Base-by-base conservation (phyloP, 35 echinoderm and acorn worm genomes). In the Anneissia japonica region DNA sequence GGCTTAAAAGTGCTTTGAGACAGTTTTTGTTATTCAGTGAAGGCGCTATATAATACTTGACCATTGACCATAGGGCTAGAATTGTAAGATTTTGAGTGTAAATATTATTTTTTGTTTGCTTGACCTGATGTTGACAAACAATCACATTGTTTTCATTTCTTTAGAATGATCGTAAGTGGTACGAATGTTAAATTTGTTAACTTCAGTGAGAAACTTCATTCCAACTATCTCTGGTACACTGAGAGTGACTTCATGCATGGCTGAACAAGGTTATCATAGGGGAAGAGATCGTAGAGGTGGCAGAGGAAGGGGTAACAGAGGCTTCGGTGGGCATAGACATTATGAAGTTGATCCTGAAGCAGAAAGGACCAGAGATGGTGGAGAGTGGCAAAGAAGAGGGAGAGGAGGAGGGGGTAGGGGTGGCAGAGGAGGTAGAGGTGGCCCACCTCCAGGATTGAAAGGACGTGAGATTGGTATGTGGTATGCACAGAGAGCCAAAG, bases 391-490 rank as follows among this genome's bases (percentile, higher is more conserved):
- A 75, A 23, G 32, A 21, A 9, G 64, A 39, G 31, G 74, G 35
- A 37, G 56, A 75, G 34, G 32, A 21, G 26, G 64, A 39, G 30
- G 74, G 3, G 46, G 64, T 79, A 0, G 82, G 21, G 36, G 79
- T 10, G 36, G 79, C 10, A 17, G 77, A 34, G 79, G 79, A 13
- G 37, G 79, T 7, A 35, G 82, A 26, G 32, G 29, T 28, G 46
- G 45, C 11, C 91, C 79, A 37, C 94, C 94, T 64, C 43, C 87
- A 16, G 94, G 94, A 0, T 75, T 97, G 36, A 93, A 76, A 85
- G 94, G 94, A 26, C 55, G 81, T 17, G 84, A 97, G n/a, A 93
- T 97, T 32, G 94, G 94, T 17, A 77, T 97, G 91, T 97, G 94
- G 94, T 97, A 93, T 41, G 88, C 87, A 16, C 43, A 88, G 37